phyloP scores from a whole-genome alignment of 2,888 invertebrate species.

The Bursaphelenchus okinawaensis region DNA sequence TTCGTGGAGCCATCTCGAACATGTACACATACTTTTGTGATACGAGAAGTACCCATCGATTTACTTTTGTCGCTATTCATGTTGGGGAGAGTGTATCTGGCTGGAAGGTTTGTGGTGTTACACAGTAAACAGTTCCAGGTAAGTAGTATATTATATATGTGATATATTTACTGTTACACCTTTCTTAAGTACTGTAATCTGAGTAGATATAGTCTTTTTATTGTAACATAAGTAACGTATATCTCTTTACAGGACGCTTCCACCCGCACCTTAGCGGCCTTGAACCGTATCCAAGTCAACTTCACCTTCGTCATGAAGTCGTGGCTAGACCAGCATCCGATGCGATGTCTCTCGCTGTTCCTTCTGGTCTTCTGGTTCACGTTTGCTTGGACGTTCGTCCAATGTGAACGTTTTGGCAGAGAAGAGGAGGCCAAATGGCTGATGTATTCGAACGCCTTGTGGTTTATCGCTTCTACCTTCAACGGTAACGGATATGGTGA shows the following conservation, averaged over 20 bases:
- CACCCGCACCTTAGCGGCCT: constrained; percentile 67
- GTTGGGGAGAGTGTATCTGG: constrained; percentile 92
- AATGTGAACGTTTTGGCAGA: constrained; percentile 31
- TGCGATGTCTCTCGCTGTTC: constrained; percentile 94
- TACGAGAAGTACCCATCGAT: constrained; percentile 78
- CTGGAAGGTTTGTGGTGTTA: constrained; percentile 97
- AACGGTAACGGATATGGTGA: constrained; percentile 99
- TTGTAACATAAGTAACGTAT: not conserved
- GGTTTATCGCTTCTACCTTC: constrained; percentile 69
- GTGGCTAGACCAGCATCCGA: constrained; percentile 89
- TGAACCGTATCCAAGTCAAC: constrained; percentile 77
- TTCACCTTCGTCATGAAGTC: constrained; percentile 93
- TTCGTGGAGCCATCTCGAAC: constrained; percentile 27
- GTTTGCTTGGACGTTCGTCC: constrained; percentile 91
- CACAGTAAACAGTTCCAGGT: constrained; percentile 89
- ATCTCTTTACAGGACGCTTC: constrained; percentile 70
- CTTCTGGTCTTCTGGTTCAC: constrained; percentile 99
- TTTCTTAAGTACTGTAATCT: no score
- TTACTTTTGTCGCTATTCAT: constrained; percentile 95
- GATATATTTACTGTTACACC: no score
- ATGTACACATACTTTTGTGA: not conserved
- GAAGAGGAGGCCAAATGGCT: constrained; percentile 44
- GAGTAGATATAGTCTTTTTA: not conserved
- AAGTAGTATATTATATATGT: not conserved
- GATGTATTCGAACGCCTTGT: constrained; percentile 51